phyloP scores from a whole-genome alignment of 2,113 vertebrate genomes.

The Apteryx mantelli region DNA sequence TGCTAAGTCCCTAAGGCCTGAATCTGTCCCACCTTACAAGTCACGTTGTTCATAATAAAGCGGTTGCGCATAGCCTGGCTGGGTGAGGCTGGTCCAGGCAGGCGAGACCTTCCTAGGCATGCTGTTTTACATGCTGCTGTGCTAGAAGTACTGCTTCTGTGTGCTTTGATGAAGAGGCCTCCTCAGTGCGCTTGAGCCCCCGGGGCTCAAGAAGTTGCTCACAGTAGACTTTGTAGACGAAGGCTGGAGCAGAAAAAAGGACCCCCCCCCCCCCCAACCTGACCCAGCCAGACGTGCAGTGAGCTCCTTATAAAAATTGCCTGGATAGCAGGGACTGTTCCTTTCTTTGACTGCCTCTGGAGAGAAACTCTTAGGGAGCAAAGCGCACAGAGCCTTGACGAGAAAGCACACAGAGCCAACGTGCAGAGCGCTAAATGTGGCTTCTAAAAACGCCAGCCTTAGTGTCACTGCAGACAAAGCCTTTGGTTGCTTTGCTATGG shows the following conservation, averaged over 20 bases:
- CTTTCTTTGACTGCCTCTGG: not conserved
- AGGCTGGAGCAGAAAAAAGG: not conserved
- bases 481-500: not conserved
- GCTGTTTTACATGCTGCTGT: not conserved
- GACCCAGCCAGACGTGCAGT: not conserved
- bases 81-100: rapidly evolving
- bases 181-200: not conserved
- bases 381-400: not conserved
- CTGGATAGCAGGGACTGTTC: not conserved
- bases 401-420: not conserved
- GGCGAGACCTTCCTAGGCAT: not conserved
- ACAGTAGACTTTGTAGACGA: not conserved
- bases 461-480: not conserved
- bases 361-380: not conserved
- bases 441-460: not conserved
- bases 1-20: rapidly evolving
- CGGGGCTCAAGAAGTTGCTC: not conserved
- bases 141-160: too few relatives aligned
- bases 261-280: not conserved
- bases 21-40: not conserved
- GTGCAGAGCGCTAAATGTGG: not conserved
- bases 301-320: not conserved
- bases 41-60: rapidly evolving
- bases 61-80: not conserved
- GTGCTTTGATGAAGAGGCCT: not conserved